A percentile compares a stretch with the other conserved stretches of the same genome.
Conservation (phyloP, 2,113 vertebrate species). For the Nothobranchius kuhntae region DNA sequence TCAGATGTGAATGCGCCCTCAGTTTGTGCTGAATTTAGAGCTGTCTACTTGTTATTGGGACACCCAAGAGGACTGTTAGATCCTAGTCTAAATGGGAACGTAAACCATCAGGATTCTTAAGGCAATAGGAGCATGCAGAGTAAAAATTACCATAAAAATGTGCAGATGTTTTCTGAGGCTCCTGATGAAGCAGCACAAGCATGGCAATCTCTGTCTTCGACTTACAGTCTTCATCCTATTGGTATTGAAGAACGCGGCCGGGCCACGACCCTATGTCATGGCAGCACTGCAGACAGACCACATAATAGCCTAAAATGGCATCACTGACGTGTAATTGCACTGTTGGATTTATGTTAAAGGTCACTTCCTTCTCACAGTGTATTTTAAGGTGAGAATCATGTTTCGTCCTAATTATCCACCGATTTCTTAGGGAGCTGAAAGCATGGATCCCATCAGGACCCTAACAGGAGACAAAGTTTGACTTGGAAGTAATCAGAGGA, state of each 20-base stretch:
- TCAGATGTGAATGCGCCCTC: not conserved
- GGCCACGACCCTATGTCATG: slow-evolving; percentile 6
- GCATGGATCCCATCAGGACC: not conserved
- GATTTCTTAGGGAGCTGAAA: slow-evolving; percentile 56
- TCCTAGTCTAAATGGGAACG: not conserved
- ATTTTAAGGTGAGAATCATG: slow-evolving; percentile 6
- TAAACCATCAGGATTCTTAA: not conserved
- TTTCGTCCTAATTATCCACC: slow-evolving; percentile 51
- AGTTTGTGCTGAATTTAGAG: not conserved
- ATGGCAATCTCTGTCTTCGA: not conserved
- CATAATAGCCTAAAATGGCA: slow-evolving; percentile 19
- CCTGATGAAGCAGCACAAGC: no score
- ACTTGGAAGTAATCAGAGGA: slow-evolving; percentile 43
- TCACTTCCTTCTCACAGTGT: slow-evolving; percentile 7
- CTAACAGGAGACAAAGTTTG: slow-evolving; percentile 23
- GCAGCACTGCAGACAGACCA: not conserved
- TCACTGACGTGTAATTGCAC: slow-evolving; percentile 2
- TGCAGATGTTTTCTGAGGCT: no score
- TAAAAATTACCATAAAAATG: not conserved
- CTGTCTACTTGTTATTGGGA: not conserved
- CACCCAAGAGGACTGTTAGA: not conserved
- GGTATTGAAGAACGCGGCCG: not conserved
- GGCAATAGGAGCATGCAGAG: not conserved
- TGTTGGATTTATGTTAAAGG: slow-evolving; percentile 28
- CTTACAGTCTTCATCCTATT: not conserved